Percentiles rank a stretch among this genome's conserved stretches.
Conservation (phyloP, 2,888 invertebrate genomes). For the Tipula lateralis region DNA sequence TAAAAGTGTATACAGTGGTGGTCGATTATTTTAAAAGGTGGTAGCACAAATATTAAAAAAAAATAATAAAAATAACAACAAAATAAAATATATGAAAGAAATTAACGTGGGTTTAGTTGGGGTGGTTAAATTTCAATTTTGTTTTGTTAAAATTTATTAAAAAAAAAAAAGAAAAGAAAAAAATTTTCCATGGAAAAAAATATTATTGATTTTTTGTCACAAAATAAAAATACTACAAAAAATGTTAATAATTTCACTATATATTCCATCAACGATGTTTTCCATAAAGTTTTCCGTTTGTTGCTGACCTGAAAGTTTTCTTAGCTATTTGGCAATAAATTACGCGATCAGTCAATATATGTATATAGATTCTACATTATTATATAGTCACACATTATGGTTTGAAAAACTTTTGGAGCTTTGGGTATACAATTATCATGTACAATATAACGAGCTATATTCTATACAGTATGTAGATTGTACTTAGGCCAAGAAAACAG, state of each 20-base stretch:
- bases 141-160: conserved; percentile 19
- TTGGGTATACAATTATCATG: background rate
- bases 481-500: too few species aligned
- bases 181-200: background rate
- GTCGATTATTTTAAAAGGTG: conserved; percentile 24
- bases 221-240: background rate
- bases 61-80: too few species aligned
- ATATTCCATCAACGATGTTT: background rate
- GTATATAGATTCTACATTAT: background rate
- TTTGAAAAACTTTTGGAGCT: too few species aligned
- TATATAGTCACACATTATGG: background rate
- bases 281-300: background rate
- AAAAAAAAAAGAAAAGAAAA: background rate
- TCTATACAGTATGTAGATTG: too few species aligned
- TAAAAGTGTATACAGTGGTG: background rate
- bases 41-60: background rate
- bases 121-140: background rate
- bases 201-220: conserved; percentile 9
- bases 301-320: conserved; percentile 1
- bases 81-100: conserved; percentile 2
- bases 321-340: background rate
- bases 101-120: conserved; percentile 19
- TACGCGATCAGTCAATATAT: background rate
- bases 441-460: too few species aligned
- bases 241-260: background rate